Conservation (phyloP, 1,140 invertebrate genomes). For the Cydia splendana region DNA sequence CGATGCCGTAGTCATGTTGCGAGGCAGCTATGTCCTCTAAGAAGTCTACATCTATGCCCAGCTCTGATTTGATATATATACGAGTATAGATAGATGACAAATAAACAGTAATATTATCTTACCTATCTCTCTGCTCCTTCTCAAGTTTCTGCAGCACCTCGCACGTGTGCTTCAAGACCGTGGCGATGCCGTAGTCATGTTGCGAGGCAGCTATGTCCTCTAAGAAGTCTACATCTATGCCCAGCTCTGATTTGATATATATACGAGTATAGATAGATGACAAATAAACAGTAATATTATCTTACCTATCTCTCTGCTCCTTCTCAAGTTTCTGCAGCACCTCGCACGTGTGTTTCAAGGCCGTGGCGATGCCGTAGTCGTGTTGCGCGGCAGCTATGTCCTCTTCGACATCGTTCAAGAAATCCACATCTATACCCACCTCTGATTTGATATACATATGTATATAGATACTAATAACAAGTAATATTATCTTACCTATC, state of each 20-base stretch:
- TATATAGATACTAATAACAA: too few relatives aligned
- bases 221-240: constrained; percentile 93
- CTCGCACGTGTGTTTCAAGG: constrained; percentile 86
- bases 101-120: neutral
- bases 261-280: too few relatives aligned
- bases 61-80: too few relatives aligned
- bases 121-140: constrained; percentile 88
- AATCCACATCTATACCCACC: constrained; percentile 91
- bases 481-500: constrained; percentile 79
- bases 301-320: constrained; percentile 87
- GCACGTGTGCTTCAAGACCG: constrained; percentile 87
- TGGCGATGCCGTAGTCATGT: constrained; percentile 82
- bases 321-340: constrained; percentile 89
- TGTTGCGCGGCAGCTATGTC: constrained; percentile 70
- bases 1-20: constrained; percentile 79
- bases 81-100: too few relatives aligned
- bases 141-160: constrained; percentile 88
- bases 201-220: constrained; percentile 76
- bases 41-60: neutral
- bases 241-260: constrained; percentile 88
- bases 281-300: neutral
- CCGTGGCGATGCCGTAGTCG: constrained; percentile 83
- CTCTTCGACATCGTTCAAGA: constrained; percentile 88
- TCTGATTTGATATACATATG: too few relatives aligned
- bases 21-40: constrained; percentile 66